Conservation (phyloP, 2,113 vertebrate species). For the Microcebus griseorufus region DNA sequence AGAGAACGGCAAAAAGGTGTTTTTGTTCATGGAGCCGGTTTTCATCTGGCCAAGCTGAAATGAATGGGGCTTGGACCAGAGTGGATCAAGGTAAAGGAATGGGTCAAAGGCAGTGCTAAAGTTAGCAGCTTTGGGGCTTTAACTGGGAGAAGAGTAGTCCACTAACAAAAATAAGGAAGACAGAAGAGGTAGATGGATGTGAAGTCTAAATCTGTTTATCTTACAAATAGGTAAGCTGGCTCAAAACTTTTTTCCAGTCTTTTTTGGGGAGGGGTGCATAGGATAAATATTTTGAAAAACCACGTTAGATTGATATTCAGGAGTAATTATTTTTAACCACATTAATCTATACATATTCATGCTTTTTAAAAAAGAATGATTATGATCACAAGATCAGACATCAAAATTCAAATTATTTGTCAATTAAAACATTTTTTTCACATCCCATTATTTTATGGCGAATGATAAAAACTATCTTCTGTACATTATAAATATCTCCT, state of each 20-base stretch:
- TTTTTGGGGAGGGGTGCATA: not conserved
- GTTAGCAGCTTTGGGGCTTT: not conserved
- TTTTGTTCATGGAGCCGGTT: too few species aligned
- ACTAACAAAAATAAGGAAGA: not conserved
- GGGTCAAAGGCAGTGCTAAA: not conserved
- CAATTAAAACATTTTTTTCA: not conserved
- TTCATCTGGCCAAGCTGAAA: not conserved
- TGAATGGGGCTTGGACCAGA: not conserved
- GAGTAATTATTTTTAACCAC: not conserved
- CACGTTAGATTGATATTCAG: not conserved
- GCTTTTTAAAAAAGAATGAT: not conserved
- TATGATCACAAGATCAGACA: not conserved
- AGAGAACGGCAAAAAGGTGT: too few species aligned
- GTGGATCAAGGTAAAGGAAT: not conserved
- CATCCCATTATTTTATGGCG: not conserved
- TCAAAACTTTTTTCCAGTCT: not conserved
- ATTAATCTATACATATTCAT: not conserved
- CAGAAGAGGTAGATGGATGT: not conserved
- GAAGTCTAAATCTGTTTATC: not conserved
- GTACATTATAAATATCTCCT: not conserved
- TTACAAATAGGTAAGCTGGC: not conserved
- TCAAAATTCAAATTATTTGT: slow-evolving; percentile 3
- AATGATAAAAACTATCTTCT: not conserved
- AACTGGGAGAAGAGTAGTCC: not conserved
- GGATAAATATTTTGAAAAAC: slow-evolving; percentile 6